Base-by-base conservation (phyloP, 2,888 invertebrate genomes). In the Margaritifera margaritifera region DNA sequence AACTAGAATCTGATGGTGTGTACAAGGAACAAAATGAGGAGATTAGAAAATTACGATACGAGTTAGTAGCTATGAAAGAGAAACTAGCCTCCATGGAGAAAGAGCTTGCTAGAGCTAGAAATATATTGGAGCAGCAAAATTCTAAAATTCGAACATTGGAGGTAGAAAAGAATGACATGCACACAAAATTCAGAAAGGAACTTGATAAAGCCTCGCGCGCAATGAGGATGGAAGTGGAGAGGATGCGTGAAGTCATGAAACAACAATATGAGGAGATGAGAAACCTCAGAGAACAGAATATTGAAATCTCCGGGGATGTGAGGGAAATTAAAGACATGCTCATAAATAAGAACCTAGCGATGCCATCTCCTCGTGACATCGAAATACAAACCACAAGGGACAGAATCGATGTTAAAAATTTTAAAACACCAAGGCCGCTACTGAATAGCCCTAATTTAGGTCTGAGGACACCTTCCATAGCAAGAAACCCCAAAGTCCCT, bases 221-320 rank as follows among this genome's bases (percentile, higher is more conserved):
- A 19, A 83, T 85, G 84, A 71, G 81, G 51, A 77, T 77, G n/a
- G 85, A 85, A 60, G 83, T 85, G 6, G 83, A 84, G 58, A 71
- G 84, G 61, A 84, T 83, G 81, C 73, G 83, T 53, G 84, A 83
- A 67, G 83, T 85, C 19, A 85, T 85, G 84, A 80, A 80, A 62
- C 82, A 83, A 66, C 83, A 85, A 68, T 82, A 83, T 62, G 80
- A 79, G 54, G 84, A 85, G 69, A 84, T 85, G 83, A 75, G 79
- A 58, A 81, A 79, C 52, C 64, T 85, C 22, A 71, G 83, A 19
- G 78, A 81, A 67, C 83, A 85, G 68, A 84, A 85, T 71, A 65
- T 69, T 22, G 81, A 80, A 75, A 85, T 85, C 62, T 81, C 80
- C 4, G 77, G 74, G 68, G 84, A 85, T 69, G 82, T 85, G 15